phyloP scores from a whole-genome alignment of 2,113 vertebrate genomes.

The Vidua macroura region DNA sequence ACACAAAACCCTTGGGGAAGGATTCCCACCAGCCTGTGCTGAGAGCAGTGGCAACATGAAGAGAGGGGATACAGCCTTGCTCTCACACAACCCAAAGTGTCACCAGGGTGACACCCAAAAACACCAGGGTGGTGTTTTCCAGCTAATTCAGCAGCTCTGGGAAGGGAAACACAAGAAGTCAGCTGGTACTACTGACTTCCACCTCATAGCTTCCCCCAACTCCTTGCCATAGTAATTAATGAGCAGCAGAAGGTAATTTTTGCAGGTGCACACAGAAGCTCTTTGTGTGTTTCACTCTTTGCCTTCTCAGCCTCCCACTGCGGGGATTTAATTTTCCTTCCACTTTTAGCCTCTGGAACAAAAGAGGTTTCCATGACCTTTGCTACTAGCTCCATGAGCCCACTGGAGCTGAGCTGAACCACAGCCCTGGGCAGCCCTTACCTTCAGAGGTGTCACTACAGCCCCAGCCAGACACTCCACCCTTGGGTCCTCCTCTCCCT shows the following conservation, averaged over 20 bases:
- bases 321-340: constrained; percentile 21
- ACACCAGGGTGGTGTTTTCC: not conserved
- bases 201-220: not conserved
- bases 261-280: not conserved
- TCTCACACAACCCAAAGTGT: not conserved
- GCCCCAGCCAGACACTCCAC: not conserved
- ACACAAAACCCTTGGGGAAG: not conserved
- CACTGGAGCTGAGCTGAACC: not conserved
- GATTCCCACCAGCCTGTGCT: not conserved
- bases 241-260: not conserved
- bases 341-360: constrained; percentile 12
- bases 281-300: not conserved
- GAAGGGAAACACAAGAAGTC: not conserved
- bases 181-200: not conserved
- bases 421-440: not conserved
- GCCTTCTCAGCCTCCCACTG: not conserved
- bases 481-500: not conserved
- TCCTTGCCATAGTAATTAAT: not conserved
- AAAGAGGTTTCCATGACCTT: constrained; percentile 11
- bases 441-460: not conserved
- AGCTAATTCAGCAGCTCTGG: not conserved
- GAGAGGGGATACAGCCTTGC: fast-evolving
- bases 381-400: not conserved
- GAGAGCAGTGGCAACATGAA: not conserved
- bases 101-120: not conserved